phyloP scores from a whole-genome alignment of 2,888 invertebrate genomes.

The Nemotelus pantherinus region DNA sequence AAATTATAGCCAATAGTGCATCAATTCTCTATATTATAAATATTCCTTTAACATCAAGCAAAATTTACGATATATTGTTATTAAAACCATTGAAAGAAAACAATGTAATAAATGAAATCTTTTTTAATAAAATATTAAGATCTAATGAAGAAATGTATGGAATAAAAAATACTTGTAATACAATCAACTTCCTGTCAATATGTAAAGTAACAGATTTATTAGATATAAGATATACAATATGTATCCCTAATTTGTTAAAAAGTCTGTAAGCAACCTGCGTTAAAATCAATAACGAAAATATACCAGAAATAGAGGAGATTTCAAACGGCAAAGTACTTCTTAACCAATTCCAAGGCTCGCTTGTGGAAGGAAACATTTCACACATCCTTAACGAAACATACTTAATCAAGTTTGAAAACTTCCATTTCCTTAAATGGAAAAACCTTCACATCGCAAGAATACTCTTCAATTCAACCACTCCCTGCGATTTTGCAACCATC shows the following conservation, averaged over 20 bases:
- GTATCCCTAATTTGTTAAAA: conserved; percentile 4
- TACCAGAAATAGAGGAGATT: neutral
- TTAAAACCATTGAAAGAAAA: neutral
- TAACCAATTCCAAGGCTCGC: neutral
- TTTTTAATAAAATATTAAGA: too few relatives aligned
- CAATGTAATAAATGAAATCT: neutral
- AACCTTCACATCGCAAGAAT: conserved; percentile 2
- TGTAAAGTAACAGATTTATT: neutral
- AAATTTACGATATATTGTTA: neutral
- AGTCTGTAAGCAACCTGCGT: neutral
- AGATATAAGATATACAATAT: neutral
- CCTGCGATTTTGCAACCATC: conserved; percentile 3
- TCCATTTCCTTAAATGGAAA: neutral
- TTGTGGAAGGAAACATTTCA: neutral
- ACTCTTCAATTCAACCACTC: neutral
- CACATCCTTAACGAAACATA: neutral
- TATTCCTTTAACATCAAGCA: neutral
- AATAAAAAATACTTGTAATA: conserved; percentile 1
- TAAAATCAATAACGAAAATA: neutral
- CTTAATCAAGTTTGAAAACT: neutral
- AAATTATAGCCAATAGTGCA: too few relatives aligned
- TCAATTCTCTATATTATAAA: neutral
- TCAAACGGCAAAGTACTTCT: neutral
- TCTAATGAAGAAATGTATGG: neutral
- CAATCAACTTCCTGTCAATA: neutral